phyloP scores from a whole-genome alignment of 2,113 vertebrate species.

The Paraplagusia blochii region DNA sequence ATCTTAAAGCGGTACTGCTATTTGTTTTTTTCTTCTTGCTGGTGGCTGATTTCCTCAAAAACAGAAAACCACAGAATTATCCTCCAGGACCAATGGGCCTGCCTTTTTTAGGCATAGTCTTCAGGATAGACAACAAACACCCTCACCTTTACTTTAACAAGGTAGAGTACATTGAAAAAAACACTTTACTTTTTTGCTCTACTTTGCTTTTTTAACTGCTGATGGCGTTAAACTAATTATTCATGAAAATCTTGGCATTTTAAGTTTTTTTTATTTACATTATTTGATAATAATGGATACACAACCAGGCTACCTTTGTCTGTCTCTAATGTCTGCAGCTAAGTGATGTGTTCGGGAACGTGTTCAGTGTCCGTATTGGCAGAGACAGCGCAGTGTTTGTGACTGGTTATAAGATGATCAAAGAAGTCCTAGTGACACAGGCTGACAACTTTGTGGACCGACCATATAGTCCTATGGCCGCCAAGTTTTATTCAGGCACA shows the following conservation, averaged over 20 bases:
- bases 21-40: constrained; percentile 68
- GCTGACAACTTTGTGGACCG: constrained; percentile 74
- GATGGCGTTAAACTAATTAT: too few species aligned
- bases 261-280: too few species aligned
- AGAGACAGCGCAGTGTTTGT: constrained; percentile 16
- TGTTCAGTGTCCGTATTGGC: constrained; percentile 57
- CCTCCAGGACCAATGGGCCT: constrained; percentile 73
- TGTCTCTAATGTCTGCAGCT: constrained; percentile 57
- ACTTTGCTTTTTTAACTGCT: too few species aligned
- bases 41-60: constrained; percentile 63
- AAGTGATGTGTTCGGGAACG: constrained; percentile 69
- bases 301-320: background rate
- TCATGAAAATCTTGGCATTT: too few species aligned
- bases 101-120: constrained; percentile 72
- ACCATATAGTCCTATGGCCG: background rate
- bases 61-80: constrained; percentile 64
- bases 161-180: constrained; percentile 26
- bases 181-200: too few species aligned
- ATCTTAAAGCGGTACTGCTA: constrained; percentile 60
- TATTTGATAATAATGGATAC: too few species aligned
- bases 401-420: constrained; percentile 70
- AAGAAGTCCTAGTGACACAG: constrained; percentile 76
- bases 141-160: constrained; percentile 61
- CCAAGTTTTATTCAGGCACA: constrained; percentile 42
- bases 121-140: constrained; percentile 51